Conservation (phyloP, 2,797 vertebrate species). For the Hylomyscus alleni region DNA sequence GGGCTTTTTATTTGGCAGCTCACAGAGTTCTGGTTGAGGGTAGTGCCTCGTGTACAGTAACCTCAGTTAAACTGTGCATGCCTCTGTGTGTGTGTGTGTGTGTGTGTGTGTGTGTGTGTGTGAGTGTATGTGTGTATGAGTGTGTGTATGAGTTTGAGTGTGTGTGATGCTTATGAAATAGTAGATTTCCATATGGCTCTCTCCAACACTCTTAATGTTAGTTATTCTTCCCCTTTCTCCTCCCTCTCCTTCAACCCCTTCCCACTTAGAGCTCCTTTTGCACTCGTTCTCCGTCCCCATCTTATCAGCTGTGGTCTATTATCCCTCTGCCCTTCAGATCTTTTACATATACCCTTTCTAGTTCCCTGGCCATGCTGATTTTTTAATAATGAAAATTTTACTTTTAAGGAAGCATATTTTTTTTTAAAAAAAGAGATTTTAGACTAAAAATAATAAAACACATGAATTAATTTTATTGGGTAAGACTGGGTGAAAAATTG, state of each 20-base stretch:
- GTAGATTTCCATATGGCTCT: neutral
- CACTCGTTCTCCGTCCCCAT: no score
- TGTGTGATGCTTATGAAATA: neutral
- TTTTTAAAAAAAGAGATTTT: neutral
- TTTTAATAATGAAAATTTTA: neutral
- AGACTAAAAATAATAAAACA: conserved; percentile 12
- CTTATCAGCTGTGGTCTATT: neutral
- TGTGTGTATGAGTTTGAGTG: no score
- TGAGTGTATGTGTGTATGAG: neutral
- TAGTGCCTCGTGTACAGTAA: neutral
- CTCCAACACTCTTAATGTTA: neutral
- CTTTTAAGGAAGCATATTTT: neutral
- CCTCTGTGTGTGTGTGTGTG: neutral
- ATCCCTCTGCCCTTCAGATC: neutral
- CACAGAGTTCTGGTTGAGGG: neutral
- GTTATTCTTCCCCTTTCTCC: neutral
- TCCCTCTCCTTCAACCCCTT: neutral
- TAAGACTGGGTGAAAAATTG: neutral
- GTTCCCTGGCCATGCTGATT: neutral
- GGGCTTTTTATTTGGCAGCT: neutral
- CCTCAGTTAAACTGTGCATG: neutral
- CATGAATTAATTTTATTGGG: conserved; percentile 56
- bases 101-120: fast-evolving
- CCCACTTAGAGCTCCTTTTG: neutral
- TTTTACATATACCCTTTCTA: neutral